Base-by-base conservation (phyloP, 2,113 vertebrate species). In the Prinia subflava region DNA sequence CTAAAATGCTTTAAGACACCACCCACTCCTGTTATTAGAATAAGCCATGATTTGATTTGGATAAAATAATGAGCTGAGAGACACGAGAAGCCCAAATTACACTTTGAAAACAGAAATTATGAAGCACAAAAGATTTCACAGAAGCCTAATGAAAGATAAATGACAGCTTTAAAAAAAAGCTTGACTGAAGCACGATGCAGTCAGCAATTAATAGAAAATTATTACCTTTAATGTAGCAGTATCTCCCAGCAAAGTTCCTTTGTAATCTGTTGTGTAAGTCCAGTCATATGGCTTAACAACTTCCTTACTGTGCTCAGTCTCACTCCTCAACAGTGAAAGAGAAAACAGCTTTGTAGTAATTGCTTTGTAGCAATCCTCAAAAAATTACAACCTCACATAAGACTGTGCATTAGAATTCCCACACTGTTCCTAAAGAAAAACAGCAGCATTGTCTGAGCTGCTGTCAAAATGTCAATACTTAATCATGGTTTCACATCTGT, bases 221-320 rank as follows among this genome's bases (percentile, higher is more conserved):
- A 28, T 87, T 94, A 99, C 99, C 98, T 98, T 98, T 52, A 99
- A 98, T 28, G 97, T 98, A 86, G 97, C 78, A 28, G 96, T 95
- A 13, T 99, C 98, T 91, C 99, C 99, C 27, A 99, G 96, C 74
- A 99, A 96, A 2, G 99, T 99, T 74, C 99, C 99, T 97, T 98
- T 99, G 97, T 99, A 99, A 94, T 99, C 99, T 71, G 99, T 99
- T 42, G 99, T 99, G 88, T 99, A 99, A 6, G 99, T 99, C 99
- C 99, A 99, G 81, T 99, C 99, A 17, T 99, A 99, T 0, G 98
- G 99, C 83, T 98, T 99, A 76, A 99, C 96, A 77, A 99, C 98
- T 67, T 99, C 99, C 96, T 99, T 99, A 57, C 98, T 98, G 96
- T 99, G 99, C 52, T 99, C 99, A 15, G 98, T 98, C 44, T 99